Evolutionary conservation across 2,797 vertebrate genomes (phyloP), one percentile per base, ranked within the genome.

Genomic region (Megaceryle alcyon): DNA sequence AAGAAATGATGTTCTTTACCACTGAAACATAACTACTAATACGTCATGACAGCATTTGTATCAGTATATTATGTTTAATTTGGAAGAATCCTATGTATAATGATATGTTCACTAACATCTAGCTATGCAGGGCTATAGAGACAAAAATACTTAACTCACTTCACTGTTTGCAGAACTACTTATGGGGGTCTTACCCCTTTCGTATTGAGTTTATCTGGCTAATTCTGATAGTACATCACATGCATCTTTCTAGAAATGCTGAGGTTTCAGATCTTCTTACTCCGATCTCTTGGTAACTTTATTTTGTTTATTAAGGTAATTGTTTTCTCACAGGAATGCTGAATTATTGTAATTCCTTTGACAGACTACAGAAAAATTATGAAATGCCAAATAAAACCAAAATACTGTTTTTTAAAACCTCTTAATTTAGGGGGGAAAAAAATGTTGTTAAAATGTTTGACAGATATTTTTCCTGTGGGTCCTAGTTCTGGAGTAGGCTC

Each of bases 381-480:
- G 12, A 80, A 65, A 54, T 33, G 5, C 3, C 5, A 70, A 76
- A 44, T 65, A 61, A 87, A 72, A 6, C 18, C 3, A 14, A 37
- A 19, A 14, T 18, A 2, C 22, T 53, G 51, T 54, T 41, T 68
- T 68, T 72, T 48, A 18, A 43, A n/a, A 44, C 10, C 19, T 72
- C 56, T 87, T 61, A 8, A 49, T 82, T 37, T 77, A 49, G 26
- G 11, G 14, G 41, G 14, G 6, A 15, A 8, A 31, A 37, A 65
- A 68, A 68, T 64, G 1, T 20, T 54, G 6, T 19, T 59, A 54
- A 70, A 93, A 54, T 0, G 0, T 13, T n/a, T 66, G 25, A 3
- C 5, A 70, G 15, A 5, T 1, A 0, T 25, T 61, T 61, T 59
- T 79, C 25, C 21, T 64, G 44, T 64, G 7, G 5, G 5, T 72